A percentile compares a stretch with the other conserved stretches of the same genome.
Evolutionary conservation across 2,113 vertebrate genomes (phyloP).

Genomic region (Sarotherodon lohbergeri): DNA sequence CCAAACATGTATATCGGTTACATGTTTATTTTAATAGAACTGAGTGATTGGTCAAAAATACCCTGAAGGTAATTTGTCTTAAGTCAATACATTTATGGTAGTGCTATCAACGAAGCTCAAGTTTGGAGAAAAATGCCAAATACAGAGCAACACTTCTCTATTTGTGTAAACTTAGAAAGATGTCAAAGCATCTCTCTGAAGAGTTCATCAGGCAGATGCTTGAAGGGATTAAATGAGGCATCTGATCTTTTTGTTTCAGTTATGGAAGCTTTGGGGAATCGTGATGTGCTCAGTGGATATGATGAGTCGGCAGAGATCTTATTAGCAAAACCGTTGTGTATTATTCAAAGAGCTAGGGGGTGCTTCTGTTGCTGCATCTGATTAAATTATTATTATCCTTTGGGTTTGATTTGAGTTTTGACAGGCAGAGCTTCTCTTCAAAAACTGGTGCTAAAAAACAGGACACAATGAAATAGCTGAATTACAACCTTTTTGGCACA

Average conservation of each 20-base stretch:
- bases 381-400: conserved; percentile 32
- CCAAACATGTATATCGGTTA: background rate
- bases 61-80: background rate
- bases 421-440: background rate
- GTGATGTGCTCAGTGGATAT: conserved; percentile 1
- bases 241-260: conserved; percentile 50
- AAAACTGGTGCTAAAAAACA: background rate
- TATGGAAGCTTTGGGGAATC: conserved; percentile 25
- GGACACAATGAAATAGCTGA: background rate
- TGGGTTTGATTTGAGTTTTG: conserved; percentile 10
- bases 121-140: background rate
- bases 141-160: background rate
- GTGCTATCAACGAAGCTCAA: background rate
- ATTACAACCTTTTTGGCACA: background rate
- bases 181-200: conserved; percentile 22
- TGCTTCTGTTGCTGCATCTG: conserved; percentile 20
- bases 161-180: background rate
- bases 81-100: background rate
- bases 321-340: conserved; percentile 33
- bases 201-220: conserved; percentile 19
- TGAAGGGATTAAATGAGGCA: conserved; percentile 35
- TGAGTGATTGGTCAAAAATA: background rate
- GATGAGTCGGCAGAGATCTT: conserved; percentile 53
- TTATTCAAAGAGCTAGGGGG: conserved; percentile 22
- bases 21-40: background rate